These are phyloP conservation scores for Lynx canadensis DNA, from an alignment of 2,113 vertebrate species.

Conservation along the genomic window DNA sequence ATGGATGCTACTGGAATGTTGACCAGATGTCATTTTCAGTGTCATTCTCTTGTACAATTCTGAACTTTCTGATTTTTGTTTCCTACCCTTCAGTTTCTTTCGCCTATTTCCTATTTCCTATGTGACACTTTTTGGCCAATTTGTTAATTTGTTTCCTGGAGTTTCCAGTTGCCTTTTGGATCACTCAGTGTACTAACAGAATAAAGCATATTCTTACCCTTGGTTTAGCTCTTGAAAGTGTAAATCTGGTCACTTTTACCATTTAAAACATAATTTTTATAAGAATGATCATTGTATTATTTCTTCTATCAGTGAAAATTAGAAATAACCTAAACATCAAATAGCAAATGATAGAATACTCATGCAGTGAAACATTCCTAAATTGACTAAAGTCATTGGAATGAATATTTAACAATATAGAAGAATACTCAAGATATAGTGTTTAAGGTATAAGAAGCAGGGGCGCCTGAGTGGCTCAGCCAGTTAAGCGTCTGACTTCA, in stretches of 20 bases:
- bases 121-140: background rate
- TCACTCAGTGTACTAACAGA: background rate
- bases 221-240: background rate
- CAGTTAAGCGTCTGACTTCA: too few relatives aligned
- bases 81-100: background rate
- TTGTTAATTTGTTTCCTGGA: background rate
- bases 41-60: background rate
- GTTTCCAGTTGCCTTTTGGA: background rate
- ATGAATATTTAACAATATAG: background rate
- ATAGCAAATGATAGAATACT: background rate
- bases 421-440: background rate
- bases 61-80: background rate
- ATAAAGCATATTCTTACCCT: background rate
- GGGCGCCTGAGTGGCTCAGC: too few relatives aligned
- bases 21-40: background rate
- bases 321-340: background rate
- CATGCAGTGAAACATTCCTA: background rate
- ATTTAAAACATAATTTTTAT: slow-evolving; percentile 12
- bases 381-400: background rate
- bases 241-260: background rate
- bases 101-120: background rate
- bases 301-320: background rate
- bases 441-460: background rate
- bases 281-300: background rate
- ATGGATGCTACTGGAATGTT: background rate